Conservation (phyloP, 2,888 invertebrate genomes). For the Catocala nupta region DNA sequence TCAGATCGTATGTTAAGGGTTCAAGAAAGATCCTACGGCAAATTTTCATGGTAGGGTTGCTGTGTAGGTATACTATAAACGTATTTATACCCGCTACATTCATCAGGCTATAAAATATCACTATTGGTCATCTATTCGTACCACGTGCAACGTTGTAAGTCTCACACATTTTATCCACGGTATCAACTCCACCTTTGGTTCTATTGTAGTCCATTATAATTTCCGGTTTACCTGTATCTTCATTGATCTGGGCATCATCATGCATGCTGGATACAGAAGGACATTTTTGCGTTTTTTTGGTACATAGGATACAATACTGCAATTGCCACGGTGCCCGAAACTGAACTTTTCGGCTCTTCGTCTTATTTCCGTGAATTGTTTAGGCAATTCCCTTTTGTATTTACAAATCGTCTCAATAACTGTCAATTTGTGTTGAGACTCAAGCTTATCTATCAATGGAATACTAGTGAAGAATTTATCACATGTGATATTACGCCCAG, state of each 20-base stretch:
- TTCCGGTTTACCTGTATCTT: constrained; percentile 18
- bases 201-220: constrained; percentile 34
- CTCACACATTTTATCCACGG: constrained; percentile 21
- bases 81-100: too few relatives aligned
- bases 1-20: too few relatives aligned
- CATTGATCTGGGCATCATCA: constrained; percentile 24
- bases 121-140: constrained; percentile 11
- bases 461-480: constrained; percentile 21
- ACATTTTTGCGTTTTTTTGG: constrained; percentile 39
- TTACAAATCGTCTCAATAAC: constrained; percentile 12
- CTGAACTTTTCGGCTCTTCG: neutral
- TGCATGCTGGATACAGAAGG: constrained; percentile 33
- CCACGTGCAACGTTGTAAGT: constrained; percentile 10
- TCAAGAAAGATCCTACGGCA: too few relatives aligned
- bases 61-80: too few relatives aligned
- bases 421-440: neutral
- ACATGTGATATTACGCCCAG: constrained; percentile 12
- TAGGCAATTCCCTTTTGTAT: constrained; percentile 16
- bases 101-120: neutral
- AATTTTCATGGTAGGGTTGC: too few relatives aligned
- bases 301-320: constrained; percentile 32
- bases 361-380: neutral
- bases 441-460: constrained; percentile 8
- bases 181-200: constrained; percentile 36
- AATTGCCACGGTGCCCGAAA: constrained; percentile 12